phyloP scores from a whole-genome alignment of 2,797 vertebrate species.

The Orientallactaga sibirica region DNA sequence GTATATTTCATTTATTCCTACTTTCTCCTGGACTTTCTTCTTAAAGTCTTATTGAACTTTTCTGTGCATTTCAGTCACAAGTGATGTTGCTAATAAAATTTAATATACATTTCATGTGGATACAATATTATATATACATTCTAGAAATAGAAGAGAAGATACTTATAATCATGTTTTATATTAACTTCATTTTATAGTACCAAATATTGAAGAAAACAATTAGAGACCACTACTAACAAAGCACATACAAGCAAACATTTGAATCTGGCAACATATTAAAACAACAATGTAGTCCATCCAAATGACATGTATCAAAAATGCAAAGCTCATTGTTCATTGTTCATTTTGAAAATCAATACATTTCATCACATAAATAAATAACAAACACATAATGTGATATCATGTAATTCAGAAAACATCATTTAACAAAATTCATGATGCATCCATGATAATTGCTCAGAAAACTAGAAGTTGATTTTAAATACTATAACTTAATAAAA shows the following conservation, averaged over 20 bases:
- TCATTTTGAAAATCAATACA: not conserved
- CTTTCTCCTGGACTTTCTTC: no score
- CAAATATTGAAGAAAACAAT: not conserved
- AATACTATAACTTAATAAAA: not conserved
- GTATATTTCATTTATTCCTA: no score
- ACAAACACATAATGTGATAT: not conserved
- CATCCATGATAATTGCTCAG: not conserved
- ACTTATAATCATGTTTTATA: not conserved
- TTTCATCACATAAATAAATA: not conserved
- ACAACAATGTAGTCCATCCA: no score
- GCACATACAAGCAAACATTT: not conserved
- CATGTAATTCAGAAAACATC: not conserved
- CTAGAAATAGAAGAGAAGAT: not conserved
- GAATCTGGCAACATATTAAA: not conserved
- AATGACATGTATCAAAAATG: not conserved
- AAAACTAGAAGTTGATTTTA: not conserved
- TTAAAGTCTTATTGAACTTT: no score
- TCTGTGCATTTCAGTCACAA: not conserved
- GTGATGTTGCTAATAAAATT: not conserved
- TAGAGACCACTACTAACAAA: not conserved
- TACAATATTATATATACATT: not conserved
- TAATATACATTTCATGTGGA: not conserved
- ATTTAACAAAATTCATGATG: not conserved
- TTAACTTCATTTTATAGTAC: not conserved
- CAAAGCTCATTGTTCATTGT: not conserved